Evolutionary conservation across 2,113 vertebrate genomes (phyloP), one percentile per base, ranked within the genome.

Genomic region (Tautogolabrus adspersus): DNA sequence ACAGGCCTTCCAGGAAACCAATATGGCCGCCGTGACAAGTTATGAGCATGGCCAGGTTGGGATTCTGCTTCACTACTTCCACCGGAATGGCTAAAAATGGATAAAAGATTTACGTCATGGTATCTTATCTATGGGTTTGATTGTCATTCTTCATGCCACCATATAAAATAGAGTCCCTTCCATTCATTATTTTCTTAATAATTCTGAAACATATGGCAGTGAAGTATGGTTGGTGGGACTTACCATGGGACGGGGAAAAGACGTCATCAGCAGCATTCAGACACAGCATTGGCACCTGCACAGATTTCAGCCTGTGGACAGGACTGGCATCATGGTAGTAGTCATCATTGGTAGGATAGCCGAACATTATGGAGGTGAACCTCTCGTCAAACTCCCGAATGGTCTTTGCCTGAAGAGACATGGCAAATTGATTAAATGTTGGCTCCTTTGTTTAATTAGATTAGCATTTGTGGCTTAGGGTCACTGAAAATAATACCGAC

Each of bases 321-420:
- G 98, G 98, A 86, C 98, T 99, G 85, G 98, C 97, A 62, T 99
- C 98, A 19, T 74, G 94, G 82, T 99, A 99, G 85, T 98, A 99
- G 88, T 99, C 97, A n/a, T 98, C 96, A 40, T 98, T 96, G 58
- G 96, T 96, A 16, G 77, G 95, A 91, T 99, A 99, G 77, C 98
- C 97, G 73, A 99, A 99, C 97, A 99, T 97, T 77, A 97, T 96
- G 21, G 98, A 96, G 34, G 98, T 99, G 92, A 99, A 99, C 81
- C 96, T 94, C 82, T 96, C 97, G 61, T 99, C 98, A 89, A 99
- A 99, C 88, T 99, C 96, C 83, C 98, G 94, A 83, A 99, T 94
- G 81, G 97, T 98, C 93, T 94, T 98, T 62, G 98, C 97, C 98
- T 99, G 88, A 49, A 85, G 82, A 47, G 61, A 49, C 3, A 2